phyloP scores from a whole-genome alignment of 2,113 vertebrate genomes.

The Mola mola region DNA sequence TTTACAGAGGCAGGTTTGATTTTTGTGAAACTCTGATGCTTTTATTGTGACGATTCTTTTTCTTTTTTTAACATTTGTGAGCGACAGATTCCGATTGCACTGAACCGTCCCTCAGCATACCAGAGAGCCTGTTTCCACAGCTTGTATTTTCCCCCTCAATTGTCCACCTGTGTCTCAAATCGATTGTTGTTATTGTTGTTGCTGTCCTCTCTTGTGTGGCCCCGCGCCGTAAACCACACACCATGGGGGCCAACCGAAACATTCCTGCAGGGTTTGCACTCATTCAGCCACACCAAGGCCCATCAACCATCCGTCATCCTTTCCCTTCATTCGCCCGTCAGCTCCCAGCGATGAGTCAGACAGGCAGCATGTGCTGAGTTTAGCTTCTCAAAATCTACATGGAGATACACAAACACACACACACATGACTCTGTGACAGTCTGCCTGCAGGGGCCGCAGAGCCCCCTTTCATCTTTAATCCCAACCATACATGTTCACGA shows the following conservation, averaged over 20 bases:
- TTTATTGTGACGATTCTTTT: neutral
- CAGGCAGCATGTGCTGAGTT: neutral
- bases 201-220: conserved; percentile 67
- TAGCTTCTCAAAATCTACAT: conserved; percentile 11
- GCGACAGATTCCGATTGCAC: conserved; percentile 38
- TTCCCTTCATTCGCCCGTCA: neutral
- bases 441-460: conserved; percentile 29
- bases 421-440: conserved; percentile 11
- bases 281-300: conserved; percentile 8
- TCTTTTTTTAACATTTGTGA: conserved; percentile 12
- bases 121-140: conserved; percentile 30
- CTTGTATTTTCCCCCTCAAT: conserved; percentile 40
- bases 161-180: conserved; percentile 65
- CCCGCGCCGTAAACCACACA: conserved; percentile 72
- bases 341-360: conserved; percentile 6
- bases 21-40: no score
- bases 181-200: conserved; percentile 41
- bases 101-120: conserved; percentile 10
- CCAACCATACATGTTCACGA: conserved; percentile 29
- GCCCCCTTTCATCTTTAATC: conserved; percentile 45
- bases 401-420: conserved; percentile 9
- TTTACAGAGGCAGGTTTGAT: neutral
- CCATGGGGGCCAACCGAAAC: conserved; percentile 13
- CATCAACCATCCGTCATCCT: conserved; percentile 15
- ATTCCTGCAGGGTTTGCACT: neutral